Evolutionary conservation across 2,888 invertebrate genomes (phyloP), one percentile per base, ranked within the genome.

Genomic region (Phortica okadai): DNA sequence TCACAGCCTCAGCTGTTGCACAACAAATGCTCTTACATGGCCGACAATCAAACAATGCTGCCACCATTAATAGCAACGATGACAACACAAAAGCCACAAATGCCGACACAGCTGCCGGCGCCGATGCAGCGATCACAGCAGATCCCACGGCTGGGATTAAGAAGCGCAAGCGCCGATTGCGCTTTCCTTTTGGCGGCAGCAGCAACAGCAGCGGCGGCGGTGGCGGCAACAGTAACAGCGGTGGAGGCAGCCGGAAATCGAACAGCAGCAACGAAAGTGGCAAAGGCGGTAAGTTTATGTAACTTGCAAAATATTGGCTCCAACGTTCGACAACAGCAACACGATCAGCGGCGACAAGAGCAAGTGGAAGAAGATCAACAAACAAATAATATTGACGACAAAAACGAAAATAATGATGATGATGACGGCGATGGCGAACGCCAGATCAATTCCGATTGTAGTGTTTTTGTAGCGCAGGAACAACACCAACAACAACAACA

Each of bases 111-210:
- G 41, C 33, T 33, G 6, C 33, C 14, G 14, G n/a, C 33, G 5
- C 66, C n/a, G 21, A n/a, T 21, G 59, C 64, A 62, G 21, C 62
- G 56, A 41, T 6, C 50, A 6, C 44, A 25, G 16, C 62, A 21
- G 62, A 62, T 62, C 10, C 16, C 41, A 44, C 10, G 6, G 67
- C 14, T 67, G 42, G 42, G 25, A 66, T 81, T 16, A 85, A 85
- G 75, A 85, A 85, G 75, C 83, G 83, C 72, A 83, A 82, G 73
- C 79, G 81, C 41, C 80, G 82, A 62, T 75, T 85, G 66, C 84
- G 84, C 62, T 85, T 85, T 72, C 83, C 84, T 16, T 84, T 84
- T 77, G 82, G 82, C 58, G 79, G 81, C 50, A 78, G 66, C 59
- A 59, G 67, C 74, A 66, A 59, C 75, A 70, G 74, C 58, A 44